A percentile compares a stretch with the other conserved stretches of the same genome.
Conservation (phyloP, 2,888 invertebrate species). For the Lasiommata megera region DNA sequence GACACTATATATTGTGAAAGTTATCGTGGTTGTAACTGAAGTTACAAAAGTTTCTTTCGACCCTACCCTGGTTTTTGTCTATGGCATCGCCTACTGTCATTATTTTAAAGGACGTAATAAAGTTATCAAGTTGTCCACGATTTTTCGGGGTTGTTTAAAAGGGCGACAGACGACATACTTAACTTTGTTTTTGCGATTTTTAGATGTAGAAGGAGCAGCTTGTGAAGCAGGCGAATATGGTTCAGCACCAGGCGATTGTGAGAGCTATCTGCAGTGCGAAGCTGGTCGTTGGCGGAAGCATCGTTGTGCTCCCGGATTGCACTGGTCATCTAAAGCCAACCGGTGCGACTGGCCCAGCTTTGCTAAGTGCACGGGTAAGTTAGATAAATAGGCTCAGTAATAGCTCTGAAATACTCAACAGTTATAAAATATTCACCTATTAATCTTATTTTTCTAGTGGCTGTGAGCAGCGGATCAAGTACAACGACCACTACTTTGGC, state of each 20-base stretch:
- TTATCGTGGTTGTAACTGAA: no score
- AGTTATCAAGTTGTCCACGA: no score
- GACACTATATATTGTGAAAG: no score
- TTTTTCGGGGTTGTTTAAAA: no score
- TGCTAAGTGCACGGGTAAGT: constrained; percentile 83
- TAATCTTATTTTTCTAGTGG: constrained; percentile 18
- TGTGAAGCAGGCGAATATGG: constrained; percentile 75
- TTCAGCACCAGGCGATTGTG: constrained; percentile 86
- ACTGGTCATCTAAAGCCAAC: constrained; percentile 86
- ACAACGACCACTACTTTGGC: constrained; percentile 64
- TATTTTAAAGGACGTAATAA: no score
- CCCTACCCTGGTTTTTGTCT: no score
- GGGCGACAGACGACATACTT: no score
- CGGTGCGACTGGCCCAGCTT: constrained; percentile 91
- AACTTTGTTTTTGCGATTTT: not conserved
- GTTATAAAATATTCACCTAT: not conserved
- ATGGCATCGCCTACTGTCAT: no score
- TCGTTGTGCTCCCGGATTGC: constrained; percentile 89
- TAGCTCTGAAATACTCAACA: no score
- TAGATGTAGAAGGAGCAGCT: constrained; percentile 68
- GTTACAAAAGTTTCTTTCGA: no score
- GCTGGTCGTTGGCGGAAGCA: constrained; percentile 86
- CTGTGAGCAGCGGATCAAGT: constrained; percentile 53
- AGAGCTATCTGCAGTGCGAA: constrained; percentile 88
- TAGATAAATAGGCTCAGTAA: no score